These are phyloP conservation scores for Rhodophaea formosa DNA, from an alignment of 2,888 invertebrate genomes.

Conservation along the genomic window DNA sequence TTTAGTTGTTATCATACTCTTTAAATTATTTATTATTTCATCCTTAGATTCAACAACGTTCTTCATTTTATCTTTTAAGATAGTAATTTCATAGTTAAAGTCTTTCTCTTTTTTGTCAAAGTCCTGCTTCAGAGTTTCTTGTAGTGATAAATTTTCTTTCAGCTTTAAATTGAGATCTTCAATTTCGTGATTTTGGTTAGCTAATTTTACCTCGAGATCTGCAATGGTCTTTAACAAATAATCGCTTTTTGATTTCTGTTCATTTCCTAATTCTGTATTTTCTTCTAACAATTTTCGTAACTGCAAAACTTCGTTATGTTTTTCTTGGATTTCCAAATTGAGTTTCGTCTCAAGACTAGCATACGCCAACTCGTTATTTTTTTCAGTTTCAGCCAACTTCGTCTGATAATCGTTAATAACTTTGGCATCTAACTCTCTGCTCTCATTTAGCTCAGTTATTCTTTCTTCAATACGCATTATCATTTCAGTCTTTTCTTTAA, in stretches of 20 bases:
- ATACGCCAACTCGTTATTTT: slow-evolving; percentile 26
- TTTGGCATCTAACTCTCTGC: slow-evolving; percentile 26
- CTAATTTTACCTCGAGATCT: slow-evolving; percentile 38
- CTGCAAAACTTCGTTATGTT: slow-evolving; percentile 38
- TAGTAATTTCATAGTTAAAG: slow-evolving; percentile 54
- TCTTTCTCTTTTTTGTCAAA: slow-evolving; percentile 69
- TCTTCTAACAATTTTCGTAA: slow-evolving; percentile 39
- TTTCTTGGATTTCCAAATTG: slow-evolving; percentile 31
- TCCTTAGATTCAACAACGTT: slow-evolving; percentile 55
- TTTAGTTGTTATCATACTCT: slow-evolving; percentile 54
- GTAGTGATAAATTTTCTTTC: slow-evolving; percentile 33
- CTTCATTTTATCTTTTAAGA: slow-evolving; percentile 65
- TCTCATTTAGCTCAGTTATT: slow-evolving; percentile 36
- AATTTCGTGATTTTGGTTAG: slow-evolving; percentile 39
- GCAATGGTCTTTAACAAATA: slow-evolving; percentile 35
- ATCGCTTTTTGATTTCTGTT: slow-evolving; percentile 38
- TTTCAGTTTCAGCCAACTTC: slow-evolving; percentile 35
- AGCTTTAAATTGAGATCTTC: slow-evolving; percentile 36
- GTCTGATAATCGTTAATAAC: slow-evolving; percentile 33
- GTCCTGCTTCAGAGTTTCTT: slow-evolving; percentile 55
- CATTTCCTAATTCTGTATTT: slow-evolving; percentile 36
- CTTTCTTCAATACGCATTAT: slow-evolving; percentile 39
- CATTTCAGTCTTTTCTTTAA: slow-evolving; percentile 36
- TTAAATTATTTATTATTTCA: slow-evolving; percentile 53
- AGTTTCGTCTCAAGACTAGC: slow-evolving; percentile 37